A percentile compares a stretch with the other conserved stretches of the same genome.
phyloP scores from a whole-genome alignment of 2,888 invertebrate species.

The Microctonus hyperodae region DNA sequence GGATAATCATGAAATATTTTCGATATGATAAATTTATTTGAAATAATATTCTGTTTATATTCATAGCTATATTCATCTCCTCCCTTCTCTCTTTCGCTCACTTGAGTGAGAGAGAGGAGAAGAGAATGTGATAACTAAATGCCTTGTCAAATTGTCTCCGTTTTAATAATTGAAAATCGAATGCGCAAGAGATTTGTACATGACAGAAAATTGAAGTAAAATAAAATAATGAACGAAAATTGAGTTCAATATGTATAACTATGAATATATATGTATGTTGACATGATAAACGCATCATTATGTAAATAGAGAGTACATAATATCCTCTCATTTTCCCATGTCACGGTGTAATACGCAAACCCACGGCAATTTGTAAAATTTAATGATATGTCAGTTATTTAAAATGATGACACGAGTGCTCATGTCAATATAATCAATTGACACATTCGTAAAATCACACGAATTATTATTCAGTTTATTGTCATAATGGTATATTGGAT shows the following conservation, averaged over 20 bases:
- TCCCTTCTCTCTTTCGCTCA: too few relatives aligned
- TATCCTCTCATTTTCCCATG: slow-evolving; percentile 28
- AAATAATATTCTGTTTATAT: not conserved
- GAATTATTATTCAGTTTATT: not conserved
- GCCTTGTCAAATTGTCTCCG: not conserved
- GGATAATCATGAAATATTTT: not conserved
- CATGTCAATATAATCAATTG: not conserved
- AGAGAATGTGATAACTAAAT: slow-evolving; percentile 10
- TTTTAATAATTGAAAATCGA: slow-evolving; percentile 9
- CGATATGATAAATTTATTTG: not conserved
- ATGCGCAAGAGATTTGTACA: slow-evolving; percentile 3
- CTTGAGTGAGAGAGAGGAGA: not conserved
- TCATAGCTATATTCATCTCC: not conserved
- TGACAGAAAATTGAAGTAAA: slow-evolving; percentile 15
- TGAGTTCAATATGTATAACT: not conserved
- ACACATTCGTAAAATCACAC: not conserved
- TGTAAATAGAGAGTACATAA: slow-evolving; percentile 20
- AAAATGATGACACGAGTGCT: not conserved
- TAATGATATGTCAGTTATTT: slow-evolving; percentile 38
- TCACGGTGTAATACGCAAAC: slow-evolving; percentile 13
- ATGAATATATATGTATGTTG: slow-evolving; percentile 19
- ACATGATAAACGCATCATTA: slow-evolving; percentile 36
- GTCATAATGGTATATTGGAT: not conserved
- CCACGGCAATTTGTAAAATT: slow-evolving; percentile 29
- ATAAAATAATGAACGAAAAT: slow-evolving; percentile 19